Evolutionary conservation across 2,113 vertebrate genomes (phyloP), one percentile per base, ranked within the genome.

Genomic region (Asarcornis scutulata): DNA sequence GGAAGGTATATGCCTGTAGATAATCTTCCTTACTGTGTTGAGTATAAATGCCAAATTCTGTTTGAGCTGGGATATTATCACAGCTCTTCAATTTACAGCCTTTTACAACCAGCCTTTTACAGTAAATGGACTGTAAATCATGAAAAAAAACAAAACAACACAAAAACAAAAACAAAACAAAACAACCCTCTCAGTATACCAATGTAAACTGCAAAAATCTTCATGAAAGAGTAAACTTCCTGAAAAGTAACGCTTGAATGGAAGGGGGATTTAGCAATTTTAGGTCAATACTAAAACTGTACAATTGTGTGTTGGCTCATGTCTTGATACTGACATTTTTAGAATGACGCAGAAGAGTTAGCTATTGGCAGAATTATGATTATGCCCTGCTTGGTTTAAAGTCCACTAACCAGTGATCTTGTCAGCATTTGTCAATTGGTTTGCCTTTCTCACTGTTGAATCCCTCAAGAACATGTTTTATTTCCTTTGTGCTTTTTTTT

Each of bases 51-150:
- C 56, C 82, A 92, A 60, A 58, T 83, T 91, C 56, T 67, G 48
- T 88, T 86, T 91, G 58, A 95, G 75, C 64, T 84, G 56, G 56
- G 66, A 83, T 1, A 21, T 95, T 94, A 96, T 90, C 85, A 79
- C 5, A 76, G 55, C 66, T 91, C 89, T 91, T 93, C 78, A 59
- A 83, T 97, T 93, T 96, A 88, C 83, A 78, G 66, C 46, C 38
- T 91, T 97, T 97, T 96, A 86, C 55, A 95, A 73, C 67, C 71
- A 91, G 60, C 13, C 31, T 78, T 86, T 90, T 89, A 44, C 52
- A 83, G n/a, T 68, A 95, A 97, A 94, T 92, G 88, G 84, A 92
- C 64, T 94, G 34, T 93, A 96, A 96, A 97, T 93, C 82, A 93
- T 75, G 69, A 73, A 73, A 52, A 90, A 86, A 92, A 78, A 14